Percentiles rank a stretch among this genome's conserved stretches.
Evolutionary conservation across 1,140 invertebrate genomes (phyloP).

Genomic region (Drosophila insularis): DNA sequence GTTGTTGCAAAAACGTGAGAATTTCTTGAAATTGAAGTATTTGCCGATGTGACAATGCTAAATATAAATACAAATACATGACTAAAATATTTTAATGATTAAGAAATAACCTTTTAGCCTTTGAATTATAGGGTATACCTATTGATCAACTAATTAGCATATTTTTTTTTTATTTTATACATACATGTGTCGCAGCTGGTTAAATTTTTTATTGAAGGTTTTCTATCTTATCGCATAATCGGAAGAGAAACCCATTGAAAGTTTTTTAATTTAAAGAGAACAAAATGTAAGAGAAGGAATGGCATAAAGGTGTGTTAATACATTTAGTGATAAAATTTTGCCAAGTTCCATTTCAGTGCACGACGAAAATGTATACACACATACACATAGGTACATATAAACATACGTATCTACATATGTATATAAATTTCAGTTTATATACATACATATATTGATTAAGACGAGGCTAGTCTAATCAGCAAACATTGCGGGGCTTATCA

Average conservation of each 20-base stretch:
- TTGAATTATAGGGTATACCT: background rate
- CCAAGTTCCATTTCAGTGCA: background rate
- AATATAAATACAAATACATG: background rate
- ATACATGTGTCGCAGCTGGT: background rate
- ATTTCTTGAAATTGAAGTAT: too few relatives aligned
- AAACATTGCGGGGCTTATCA: background rate
- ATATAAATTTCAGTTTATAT: background rate
- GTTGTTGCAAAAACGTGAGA: background rate
- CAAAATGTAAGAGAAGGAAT: background rate
- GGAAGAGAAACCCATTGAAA: background rate
- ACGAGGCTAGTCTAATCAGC: background rate
- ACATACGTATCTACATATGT: too few relatives aligned
- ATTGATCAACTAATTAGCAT: slow-evolving; percentile 5
- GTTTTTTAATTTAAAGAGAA: background rate
- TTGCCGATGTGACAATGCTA: background rate
- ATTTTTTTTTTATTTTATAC: background rate
- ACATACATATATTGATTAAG: slow-evolving; percentile 1
- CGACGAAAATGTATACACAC: background rate
- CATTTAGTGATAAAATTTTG: slow-evolving; percentile 3
- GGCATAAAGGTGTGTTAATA: background rate
- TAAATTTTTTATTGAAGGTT: slow-evolving; percentile 7
- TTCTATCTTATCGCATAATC: background rate
- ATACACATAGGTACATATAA: too few relatives aligned
- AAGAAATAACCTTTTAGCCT: background rate
- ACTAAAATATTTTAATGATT: background rate